A percentile compares a stretch with the other conserved stretches of the same genome.
These are phyloP conservation scores for Anarhynchus alexandrinus DNA, from an alignment of 2,113 vertebrate species.

Conservation along the genomic window DNA sequence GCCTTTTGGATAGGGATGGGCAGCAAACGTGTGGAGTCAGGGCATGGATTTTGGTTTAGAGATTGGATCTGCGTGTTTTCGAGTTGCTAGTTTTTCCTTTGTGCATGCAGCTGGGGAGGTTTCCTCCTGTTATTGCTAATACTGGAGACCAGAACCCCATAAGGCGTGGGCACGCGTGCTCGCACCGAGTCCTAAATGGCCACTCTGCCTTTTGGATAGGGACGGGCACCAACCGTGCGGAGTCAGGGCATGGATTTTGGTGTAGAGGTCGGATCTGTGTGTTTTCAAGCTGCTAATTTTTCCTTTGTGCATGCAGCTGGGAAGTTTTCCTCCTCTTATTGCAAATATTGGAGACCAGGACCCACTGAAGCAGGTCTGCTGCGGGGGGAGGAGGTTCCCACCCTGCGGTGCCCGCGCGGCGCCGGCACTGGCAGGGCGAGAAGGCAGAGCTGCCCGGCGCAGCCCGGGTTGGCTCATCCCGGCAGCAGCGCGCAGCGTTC, in stretches of 20 bases:
- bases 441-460: not conserved
- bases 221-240: fast-evolving
- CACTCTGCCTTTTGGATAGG: not conserved
- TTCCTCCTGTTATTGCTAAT: not conserved
- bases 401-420: not conserved
- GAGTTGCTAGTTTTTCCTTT: fast-evolving
- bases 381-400: not conserved
- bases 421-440: not conserved
- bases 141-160: too few relatives aligned
- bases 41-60: not conserved
- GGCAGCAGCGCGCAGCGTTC: not conserved
- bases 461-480: not conserved
- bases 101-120: not conserved
- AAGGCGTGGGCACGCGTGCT: fast-evolving
- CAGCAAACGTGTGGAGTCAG: not conserved
- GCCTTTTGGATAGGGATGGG: not conserved
- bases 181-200: fast-evolving
- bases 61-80: fast-evolving
- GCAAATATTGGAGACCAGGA: not conserved
- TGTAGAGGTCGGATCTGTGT: fast-evolving
- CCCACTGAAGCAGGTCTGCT: not conserved
- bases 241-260: not conserved
- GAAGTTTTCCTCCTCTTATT: not conserved
- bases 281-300: fast-evolving
- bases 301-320: fast-evolving